Base-by-base conservation (phyloP, 1,140 invertebrate genomes). In the Papilio dardanus region DNA sequence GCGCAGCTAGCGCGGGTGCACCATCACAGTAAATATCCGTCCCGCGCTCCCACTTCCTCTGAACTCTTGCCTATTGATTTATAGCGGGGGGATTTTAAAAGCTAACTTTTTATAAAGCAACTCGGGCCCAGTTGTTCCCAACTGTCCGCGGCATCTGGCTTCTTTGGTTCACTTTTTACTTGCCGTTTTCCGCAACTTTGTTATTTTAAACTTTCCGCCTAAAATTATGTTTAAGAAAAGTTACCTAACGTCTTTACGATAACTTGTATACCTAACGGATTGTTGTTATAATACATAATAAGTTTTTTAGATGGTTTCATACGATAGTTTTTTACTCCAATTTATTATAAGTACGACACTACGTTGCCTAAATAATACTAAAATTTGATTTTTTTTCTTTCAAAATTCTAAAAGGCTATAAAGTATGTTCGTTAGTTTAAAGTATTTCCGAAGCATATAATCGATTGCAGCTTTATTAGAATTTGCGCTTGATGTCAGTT, bases 61-160 rank as follows among this genome's bases (percentile, higher is more conserved):
- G 81, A 86, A 88, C 86, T 88, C 80, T 76, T 78, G 76, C 83
- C 84, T 88, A 91, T 92, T 92, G 91, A 92, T 92, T 91, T 91
- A 92, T 87, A 83, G 80, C 86, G 69, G 74, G 75, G 80, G 83
- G 54, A 62, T 89, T 91, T 91, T 89, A 91, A 90, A 88, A 90
- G 86, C 81, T 82, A 90, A 90, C 87, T 91, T 92, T 92, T 89
- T 91, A 89, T 86, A 87, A 83, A 87, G 82, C 86, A 83, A 84
- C 84, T 83, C 81, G 77, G 81, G 77, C 78, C 86, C 88, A 87
- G 86, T 91, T 92, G 91, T 91, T 92, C 79, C 85, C 86, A 91
- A 92, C 87, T 91, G 91, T 91, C 88, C 86, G 85, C 84, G 84
- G 81, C 89, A 92, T 91, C 89, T 92, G 91, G 86, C 83, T 84